Evolutionary conservation across 2,113 vertebrate genomes (phyloP), one percentile per base, ranked within the genome.

Genomic region (Oriolus oriolus): DNA sequence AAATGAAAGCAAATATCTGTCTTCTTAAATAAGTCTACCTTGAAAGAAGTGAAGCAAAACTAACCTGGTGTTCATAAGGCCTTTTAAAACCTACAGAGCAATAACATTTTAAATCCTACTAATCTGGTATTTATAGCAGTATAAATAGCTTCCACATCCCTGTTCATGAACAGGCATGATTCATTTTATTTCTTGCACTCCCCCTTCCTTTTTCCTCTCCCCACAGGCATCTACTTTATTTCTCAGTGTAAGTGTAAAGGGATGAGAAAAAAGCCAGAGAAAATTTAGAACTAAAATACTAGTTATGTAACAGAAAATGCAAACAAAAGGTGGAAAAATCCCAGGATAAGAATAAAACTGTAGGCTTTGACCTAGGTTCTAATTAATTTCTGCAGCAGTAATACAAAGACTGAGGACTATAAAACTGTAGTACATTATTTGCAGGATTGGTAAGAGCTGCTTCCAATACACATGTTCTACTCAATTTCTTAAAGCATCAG

Each of bases 291-390:
- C 31, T 81, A 64, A 95, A 90, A 56, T 70, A 41, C n/a, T 44
- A 47, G n/a, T 86, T 93, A 80, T 15, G 37, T 54, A 96, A 95
- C 56, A 78, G 35, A 90, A 97, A 93, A 95, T 6, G 30, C 60
- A 91, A 87, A 88, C 39, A 88, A 88, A 87, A 90, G 6, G 52
- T 56, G 73, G 39, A 59, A 93, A 95, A 92, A 63, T 47, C 60
- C 47, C 54, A 68, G 20, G 42, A 77, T 80, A 64, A 79, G 84
- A 80, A 90, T 80, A 90, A 81, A 93, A 70, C 35, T 19, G 19
- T 54, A 74, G 68, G 33, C 54, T 86, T 64, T 73, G 42, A 65
- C 39, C 50, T 68, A 35, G 47, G 71, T 70, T 83, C 64, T 69
- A 88, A 80, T 44, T 86, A 42, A 66, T 5, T 63, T 63, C 45